These are phyloP conservation scores for Trachops cirrhosus DNA, from an alignment of 2,797 vertebrate genomes.

Conservation along the genomic window DNA sequence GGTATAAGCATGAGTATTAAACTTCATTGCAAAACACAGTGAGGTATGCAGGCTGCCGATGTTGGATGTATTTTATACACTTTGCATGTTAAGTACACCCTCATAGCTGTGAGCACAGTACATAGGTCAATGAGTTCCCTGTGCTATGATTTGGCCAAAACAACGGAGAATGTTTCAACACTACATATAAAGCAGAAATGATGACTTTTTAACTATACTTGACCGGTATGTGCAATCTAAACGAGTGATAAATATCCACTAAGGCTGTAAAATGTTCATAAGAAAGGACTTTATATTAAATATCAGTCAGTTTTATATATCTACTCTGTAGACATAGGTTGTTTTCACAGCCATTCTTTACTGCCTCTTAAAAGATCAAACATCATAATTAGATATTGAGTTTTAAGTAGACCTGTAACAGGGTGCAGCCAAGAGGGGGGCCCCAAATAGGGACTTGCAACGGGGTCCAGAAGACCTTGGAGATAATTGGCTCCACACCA, in stretches of 20 bases:
- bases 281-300: not conserved
- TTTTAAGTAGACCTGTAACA: not conserved
- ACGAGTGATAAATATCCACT: not conserved
- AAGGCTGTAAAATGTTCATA: not conserved
- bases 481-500: no score
- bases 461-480: no score
- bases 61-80: not conserved
- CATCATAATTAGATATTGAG: not conserved
- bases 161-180: not conserved
- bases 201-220: not conserved
- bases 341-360: not conserved
- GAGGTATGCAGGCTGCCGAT: not conserved
- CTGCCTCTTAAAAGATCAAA: not conserved
- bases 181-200: slow-evolving; percentile 13
- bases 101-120: not conserved
- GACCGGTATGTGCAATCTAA: not conserved
- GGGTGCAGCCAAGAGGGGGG: no score
- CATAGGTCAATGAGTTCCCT: not conserved
- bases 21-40: not conserved
- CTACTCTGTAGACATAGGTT: not conserved
- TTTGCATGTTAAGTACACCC: not conserved
- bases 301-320: not conserved
- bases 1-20: not conserved
- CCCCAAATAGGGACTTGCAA: no score
- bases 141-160: not conserved